Conservation (phyloP, 2,888 invertebrate genomes). For the Athalia rosae region DNA sequence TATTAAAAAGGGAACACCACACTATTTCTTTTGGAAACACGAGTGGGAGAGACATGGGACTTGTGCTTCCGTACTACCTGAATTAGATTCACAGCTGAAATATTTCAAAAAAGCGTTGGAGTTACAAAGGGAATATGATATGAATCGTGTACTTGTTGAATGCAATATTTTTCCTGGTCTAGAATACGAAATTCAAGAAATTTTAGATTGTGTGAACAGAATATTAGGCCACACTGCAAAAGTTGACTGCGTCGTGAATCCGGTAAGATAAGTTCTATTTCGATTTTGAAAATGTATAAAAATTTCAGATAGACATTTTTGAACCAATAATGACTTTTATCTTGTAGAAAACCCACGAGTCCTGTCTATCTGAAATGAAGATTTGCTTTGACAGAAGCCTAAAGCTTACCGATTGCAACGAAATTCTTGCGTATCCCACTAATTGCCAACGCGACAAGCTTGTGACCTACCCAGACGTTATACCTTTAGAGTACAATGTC, state of each 20-base stretch:
- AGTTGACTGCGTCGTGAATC: slow-evolving; percentile 80
- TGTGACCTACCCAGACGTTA: slow-evolving; percentile 77
- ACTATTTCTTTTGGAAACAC: slow-evolving; percentile 83
- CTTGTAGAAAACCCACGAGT: slow-evolving; percentile 75
- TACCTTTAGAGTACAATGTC: slow-evolving; percentile 66
- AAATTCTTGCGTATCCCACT: slow-evolving; percentile 76
- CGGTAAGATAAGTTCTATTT: slow-evolving; percentile 63
- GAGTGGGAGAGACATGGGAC: slow-evolving; percentile 92
- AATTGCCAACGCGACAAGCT: slow-evolving; percentile 77
- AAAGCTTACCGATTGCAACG: slow-evolving; percentile 80
- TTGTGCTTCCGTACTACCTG: slow-evolving; percentile 79
- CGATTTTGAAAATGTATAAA: background rate
- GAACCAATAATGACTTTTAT: background rate
- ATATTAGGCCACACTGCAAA: slow-evolving; percentile 78
- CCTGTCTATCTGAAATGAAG: slow-evolving; percentile 82
- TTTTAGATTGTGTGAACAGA: slow-evolving; percentile 76
- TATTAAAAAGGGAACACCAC: slow-evolving; percentile 78
- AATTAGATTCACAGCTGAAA: slow-evolving; percentile 79
- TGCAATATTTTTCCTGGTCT: slow-evolving; percentile 77
- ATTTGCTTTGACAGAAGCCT: slow-evolving; percentile 84
- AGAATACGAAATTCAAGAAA: slow-evolving; percentile 60
- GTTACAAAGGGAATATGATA: slow-evolving; percentile 78
- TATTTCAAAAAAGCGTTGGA: slow-evolving; percentile 82
- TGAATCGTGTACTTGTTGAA: slow-evolving; percentile 77
- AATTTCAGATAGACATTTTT: background rate